Evolutionary conservation across 2,888 invertebrate genomes (phyloP).

Genomic region (Harmothoe impar): DNA sequence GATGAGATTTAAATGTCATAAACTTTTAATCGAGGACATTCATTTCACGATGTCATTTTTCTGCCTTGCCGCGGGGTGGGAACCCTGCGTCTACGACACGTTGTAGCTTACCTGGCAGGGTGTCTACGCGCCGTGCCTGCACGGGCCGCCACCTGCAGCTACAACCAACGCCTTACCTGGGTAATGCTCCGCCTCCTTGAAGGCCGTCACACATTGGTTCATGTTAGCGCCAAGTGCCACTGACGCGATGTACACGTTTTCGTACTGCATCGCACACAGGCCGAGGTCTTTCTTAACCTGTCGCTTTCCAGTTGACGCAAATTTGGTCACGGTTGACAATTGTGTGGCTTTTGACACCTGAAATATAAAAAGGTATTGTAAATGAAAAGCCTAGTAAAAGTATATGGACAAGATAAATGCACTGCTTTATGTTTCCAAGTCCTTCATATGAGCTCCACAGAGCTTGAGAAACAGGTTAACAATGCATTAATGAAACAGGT

Average conservation of each 20-base stretch:
- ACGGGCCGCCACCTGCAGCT: not conserved
- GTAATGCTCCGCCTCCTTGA: constrained; percentile 72
- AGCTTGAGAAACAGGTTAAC: too few species aligned
- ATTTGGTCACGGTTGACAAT: constrained; percentile 71
- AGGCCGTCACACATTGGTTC: constrained; percentile 72
- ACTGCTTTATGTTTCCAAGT: not conserved
- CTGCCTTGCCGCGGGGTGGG: too few species aligned
- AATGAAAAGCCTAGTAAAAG: not conserved
- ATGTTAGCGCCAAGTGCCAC: constrained; percentile 72
- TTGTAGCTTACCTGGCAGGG: not conserved
- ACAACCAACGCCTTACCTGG: constrained; percentile 30
- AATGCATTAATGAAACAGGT: too few species aligned
- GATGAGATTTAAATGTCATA: too few species aligned
- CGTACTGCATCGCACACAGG: constrained; percentile 72
- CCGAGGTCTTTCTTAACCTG: constrained; percentile 72
- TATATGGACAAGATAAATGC: not conserved
- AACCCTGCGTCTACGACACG: too few species aligned
- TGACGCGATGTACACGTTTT: constrained; percentile 72
- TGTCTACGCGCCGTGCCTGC: not conserved
- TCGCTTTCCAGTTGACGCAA: constrained; percentile 71
- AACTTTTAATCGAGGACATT: too few species aligned
- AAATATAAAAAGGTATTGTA: not conserved
- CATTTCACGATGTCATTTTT: too few species aligned
- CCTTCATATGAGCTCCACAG: too few species aligned
- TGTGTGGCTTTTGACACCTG: constrained; percentile 72